Base-by-base conservation (phyloP, 1,140 invertebrate species). In the Eciton burchellii region DNA sequence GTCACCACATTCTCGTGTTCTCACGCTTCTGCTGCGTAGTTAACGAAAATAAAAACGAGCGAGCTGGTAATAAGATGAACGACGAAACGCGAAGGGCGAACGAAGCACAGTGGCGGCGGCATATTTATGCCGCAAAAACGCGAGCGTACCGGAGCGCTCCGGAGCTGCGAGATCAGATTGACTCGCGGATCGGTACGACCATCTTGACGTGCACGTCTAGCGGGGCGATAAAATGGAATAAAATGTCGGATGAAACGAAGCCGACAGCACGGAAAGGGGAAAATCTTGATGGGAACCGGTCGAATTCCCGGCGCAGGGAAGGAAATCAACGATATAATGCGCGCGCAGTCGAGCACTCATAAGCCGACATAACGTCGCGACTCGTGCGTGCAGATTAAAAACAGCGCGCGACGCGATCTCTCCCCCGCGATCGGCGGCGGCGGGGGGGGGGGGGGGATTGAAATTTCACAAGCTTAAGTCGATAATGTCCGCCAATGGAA, bases 351-450 rank as follows among this genome's bases (percentile, higher is more conserved):
- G 21, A 14, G 5, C 47, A 29, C 54, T 56, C 62, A n/a, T n/a
- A n/a, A 62, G 26, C 3, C 21, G 49, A 56, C 62, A 26, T 54
- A 54, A 79, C 70, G 49, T 57, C 63, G 21, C 24, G 35, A 12
- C 21, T 79, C 74, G 43, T 68, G 63, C 62, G 24, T 68, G 52
- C 56, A 70, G 70, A 79, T 79, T 56, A 79, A 70, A 79, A 68
- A 77, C 47, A 66, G 5, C 16, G 41, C 24, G 54, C 6, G 26
- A 29, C 14, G 6, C 14, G 5, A n/a, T 3, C 12, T 19, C 29
- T n/a, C n/a, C n/a, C 56, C 11, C 45, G n/a, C 43, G 16, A 77
- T 68, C 35, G 21, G 16, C n/a, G n/a, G n/a, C 35, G 2, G 35
- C 2, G 35, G 35, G 35, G 35, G 6, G 6, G 35, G 6, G 35